Evolutionary conservation across 2,113 vertebrate species (phyloP).

Genomic region (Pterocles orientalis): DNA sequence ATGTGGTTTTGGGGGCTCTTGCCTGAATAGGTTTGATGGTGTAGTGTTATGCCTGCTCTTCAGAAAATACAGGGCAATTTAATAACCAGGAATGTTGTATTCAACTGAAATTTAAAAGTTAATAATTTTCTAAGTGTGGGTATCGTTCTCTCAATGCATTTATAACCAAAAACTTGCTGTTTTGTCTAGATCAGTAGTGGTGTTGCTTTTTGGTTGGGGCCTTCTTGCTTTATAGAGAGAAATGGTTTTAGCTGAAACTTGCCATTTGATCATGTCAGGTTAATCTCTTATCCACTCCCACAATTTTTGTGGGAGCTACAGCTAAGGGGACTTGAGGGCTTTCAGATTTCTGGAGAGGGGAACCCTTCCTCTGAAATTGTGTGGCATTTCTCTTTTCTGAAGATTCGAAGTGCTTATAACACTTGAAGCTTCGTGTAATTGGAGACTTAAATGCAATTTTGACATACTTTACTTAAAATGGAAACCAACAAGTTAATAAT

Average conservation of each 20-base stretch:
- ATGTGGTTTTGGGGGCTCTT: background rate
- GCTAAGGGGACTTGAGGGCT: rapidly evolving
- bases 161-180: background rate
- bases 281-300: background rate
- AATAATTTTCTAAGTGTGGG: rapidly evolving
- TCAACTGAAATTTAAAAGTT: background rate
- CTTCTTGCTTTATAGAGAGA: background rate
- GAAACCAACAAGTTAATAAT: constrained; percentile 59
- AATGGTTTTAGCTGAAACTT: background rate
- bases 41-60: background rate
- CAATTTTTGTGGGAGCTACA: background rate
- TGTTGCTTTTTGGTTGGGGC: background rate
- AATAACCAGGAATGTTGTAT: background rate
- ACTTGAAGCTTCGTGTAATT: background rate
- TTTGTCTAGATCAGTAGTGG: background rate
- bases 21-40: background rate
- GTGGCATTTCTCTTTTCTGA: background rate
- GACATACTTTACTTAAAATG: constrained; percentile 54
- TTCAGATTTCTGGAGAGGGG: background rate
- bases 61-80: background rate
- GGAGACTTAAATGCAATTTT: constrained; percentile 33
- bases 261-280: background rate
- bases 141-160: background rate
- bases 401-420: background rate
- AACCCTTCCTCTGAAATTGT: background rate